Percentiles rank a stretch among this genome's conserved stretches.
These are phyloP conservation scores for Stictocephala bisonia DNA, from an alignment of 2,888 invertebrate genomes.

Conservation along the genomic window DNA sequence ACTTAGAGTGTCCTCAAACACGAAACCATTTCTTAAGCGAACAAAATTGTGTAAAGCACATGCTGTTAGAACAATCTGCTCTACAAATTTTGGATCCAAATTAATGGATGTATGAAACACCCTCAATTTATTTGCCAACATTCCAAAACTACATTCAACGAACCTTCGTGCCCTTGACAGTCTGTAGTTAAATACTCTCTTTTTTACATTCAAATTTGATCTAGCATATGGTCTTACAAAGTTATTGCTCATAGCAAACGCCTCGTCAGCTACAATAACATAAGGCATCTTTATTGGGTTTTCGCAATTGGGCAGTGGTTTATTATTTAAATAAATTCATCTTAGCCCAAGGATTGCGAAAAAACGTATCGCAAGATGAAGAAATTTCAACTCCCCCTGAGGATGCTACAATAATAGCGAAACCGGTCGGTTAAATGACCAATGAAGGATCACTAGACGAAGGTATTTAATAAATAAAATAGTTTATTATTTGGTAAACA, in stretches of 20 bases:
- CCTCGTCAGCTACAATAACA: conserved; percentile 10
- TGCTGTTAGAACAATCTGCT: not conserved
- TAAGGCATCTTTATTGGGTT: not conserved
- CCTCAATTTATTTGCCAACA: not conserved
- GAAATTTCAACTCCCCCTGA: too few species aligned
- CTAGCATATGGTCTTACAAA: conserved; percentile 3
- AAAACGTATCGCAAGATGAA: too few species aligned
- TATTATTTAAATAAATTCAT: not conserved
- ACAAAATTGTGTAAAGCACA: not conserved
- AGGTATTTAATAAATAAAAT: too few species aligned
- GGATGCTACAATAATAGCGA: too few species aligned
- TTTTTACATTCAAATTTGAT: not conserved
- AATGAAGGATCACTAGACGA: too few species aligned
- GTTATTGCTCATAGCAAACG: not conserved
- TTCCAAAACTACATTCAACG: too few species aligned
- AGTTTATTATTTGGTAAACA: too few species aligned
- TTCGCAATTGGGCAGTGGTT: not conserved
- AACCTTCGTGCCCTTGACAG: too few species aligned
- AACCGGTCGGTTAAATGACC: too few species aligned
- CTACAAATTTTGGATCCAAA: not conserved
- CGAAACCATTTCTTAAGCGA: not conserved
- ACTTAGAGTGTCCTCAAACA: not conserved
- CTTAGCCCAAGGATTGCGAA: too few species aligned
- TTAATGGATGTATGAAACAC: not conserved
- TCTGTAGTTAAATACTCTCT: too few species aligned